phyloP scores from a whole-genome alignment of 2,888 invertebrate genomes.

The Oscheius onirici region DNA sequence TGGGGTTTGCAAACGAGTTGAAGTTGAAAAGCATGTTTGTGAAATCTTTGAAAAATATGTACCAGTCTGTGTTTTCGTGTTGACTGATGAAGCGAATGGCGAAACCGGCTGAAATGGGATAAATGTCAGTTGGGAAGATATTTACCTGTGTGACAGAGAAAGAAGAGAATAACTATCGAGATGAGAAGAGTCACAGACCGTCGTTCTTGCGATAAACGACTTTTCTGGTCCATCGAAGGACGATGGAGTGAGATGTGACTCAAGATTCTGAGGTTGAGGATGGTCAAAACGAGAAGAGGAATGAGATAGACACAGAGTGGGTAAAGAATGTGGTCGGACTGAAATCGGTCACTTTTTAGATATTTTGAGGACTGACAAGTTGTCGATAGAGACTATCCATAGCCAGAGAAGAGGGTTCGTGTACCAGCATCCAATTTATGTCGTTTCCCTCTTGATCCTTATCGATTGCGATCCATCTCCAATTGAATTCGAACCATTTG shows the following conservation, averaged over 20 bases:
- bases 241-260: conserved; percentile 46
- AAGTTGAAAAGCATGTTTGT: conserved; percentile 70
- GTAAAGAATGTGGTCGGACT: conserved; percentile 67
- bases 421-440: conserved; percentile 45
- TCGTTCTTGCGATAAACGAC: conserved; percentile 44
- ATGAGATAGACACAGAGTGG: conserved; percentile 65
- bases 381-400: conserved; percentile 51
- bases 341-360: conserved; percentile 29
- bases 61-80: conserved; percentile 54
- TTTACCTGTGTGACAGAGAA: conserved; percentile 68
- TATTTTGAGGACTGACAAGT: conserved; percentile 37
- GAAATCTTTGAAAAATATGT: conserved; percentile 66
- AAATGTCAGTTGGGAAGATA: neutral
- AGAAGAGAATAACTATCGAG: conserved; percentile 68
- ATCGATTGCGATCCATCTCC: conserved; percentile 42
- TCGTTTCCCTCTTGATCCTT: neutral
- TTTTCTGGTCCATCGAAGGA: conserved; percentile 50
- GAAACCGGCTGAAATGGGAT: conserved; percentile 56
- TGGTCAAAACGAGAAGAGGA: conserved; percentile 64
- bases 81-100: conserved; percentile 63
- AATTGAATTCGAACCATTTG: conserved; percentile 68
- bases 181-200: conserved; percentile 68
- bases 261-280: conserved; percentile 67
- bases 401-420: conserved; percentile 55
- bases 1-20: conserved; percentile 68